Evolutionary conservation across 2,113 vertebrate genomes (phyloP).

Genomic region (Megalops atlanticus): DNA sequence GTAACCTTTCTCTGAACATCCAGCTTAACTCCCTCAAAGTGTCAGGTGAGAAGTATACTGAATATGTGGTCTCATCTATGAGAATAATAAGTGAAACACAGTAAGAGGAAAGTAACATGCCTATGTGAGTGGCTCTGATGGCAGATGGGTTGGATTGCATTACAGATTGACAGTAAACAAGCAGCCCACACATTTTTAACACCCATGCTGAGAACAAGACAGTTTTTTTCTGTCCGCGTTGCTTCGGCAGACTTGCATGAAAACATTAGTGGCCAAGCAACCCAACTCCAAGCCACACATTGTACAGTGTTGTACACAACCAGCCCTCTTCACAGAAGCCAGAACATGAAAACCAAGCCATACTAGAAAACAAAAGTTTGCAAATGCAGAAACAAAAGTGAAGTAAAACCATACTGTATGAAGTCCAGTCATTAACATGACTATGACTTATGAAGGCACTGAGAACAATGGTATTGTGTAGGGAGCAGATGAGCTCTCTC

Average conservation of each 20-base stretch:
- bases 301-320: not conserved
- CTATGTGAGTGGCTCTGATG: not conserved
- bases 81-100: not conserved
- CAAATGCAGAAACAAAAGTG: constrained; percentile 19
- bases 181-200: not conserved
- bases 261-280: not conserved
- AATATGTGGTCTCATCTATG: too few species aligned
- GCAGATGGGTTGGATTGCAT: constrained; percentile 4
- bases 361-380: not conserved
- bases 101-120: not conserved
- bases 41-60: too few species aligned
- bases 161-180: constrained; percentile 6
- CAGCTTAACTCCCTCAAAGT: too few species aligned
- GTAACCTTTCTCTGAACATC: too few species aligned
- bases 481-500: constrained; percentile 66
- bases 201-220: constrained; percentile 7
- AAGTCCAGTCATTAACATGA: constrained; percentile 67
- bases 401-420: constrained; percentile 52
- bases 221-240: not conserved
- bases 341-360: not conserved
- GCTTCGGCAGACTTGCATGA: not conserved
- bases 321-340: not conserved
- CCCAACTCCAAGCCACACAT: not conserved
- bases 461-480: constrained; percentile 72
- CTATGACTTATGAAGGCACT: constrained; percentile 56